phyloP scores from a whole-genome alignment of 2,113 vertebrate species.

The Galemys pyrenaicus region DNA sequence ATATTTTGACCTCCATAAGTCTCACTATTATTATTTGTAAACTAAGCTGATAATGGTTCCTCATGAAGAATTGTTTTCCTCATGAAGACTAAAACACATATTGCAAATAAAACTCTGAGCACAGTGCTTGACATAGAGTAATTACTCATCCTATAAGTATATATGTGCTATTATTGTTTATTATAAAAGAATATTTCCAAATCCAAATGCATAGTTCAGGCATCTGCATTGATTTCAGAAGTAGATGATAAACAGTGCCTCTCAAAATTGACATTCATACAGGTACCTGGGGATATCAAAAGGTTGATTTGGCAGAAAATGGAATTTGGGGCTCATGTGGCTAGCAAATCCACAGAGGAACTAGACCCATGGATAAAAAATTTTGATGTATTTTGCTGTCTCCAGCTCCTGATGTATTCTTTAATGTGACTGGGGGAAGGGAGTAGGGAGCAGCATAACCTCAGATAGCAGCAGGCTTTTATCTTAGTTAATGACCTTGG shows the following conservation, averaged over 20 bases:
- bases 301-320: background rate
- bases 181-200: constrained; percentile 18
- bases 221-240: background rate
- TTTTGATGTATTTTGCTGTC: background rate
- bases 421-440: background rate
- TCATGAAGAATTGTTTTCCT: background rate
- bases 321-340: background rate
- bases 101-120: background rate
- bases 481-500: background rate
- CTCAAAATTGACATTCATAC: background rate
- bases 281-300: background rate
- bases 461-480: background rate
- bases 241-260: background rate
- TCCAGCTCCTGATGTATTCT: background rate
- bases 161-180: background rate
- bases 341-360: background rate
- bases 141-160: background rate
- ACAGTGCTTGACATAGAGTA: background rate
- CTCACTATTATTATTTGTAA: background rate
- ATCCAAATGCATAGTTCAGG: background rate
- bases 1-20: background rate
- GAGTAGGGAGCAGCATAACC: background rate
- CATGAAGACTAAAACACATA: background rate
- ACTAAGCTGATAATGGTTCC: background rate
- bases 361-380: background rate